Percentiles rank a stretch among this genome's conserved stretches.
These are phyloP conservation scores for Cercocebus atys DNA, from an alignment of 2,113 vertebrate species.

Conservation along the genomic window DNA sequence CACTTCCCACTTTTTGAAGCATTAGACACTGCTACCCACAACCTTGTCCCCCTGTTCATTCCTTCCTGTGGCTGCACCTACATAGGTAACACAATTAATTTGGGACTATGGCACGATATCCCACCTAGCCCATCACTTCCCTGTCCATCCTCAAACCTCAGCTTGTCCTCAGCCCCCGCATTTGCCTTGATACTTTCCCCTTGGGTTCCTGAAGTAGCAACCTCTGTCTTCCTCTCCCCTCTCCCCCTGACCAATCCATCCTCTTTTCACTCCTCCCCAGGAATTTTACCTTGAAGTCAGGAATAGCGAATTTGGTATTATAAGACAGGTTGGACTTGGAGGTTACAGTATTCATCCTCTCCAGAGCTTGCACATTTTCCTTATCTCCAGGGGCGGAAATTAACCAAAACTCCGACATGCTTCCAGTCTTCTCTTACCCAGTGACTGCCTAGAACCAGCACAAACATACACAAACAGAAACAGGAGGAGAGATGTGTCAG, in stretches of 20 bases:
- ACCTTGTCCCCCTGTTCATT: not conserved
- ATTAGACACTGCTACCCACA: not conserved
- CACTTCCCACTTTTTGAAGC: not conserved
- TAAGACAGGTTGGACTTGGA: constrained; percentile 90
- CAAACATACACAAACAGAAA: constrained; percentile 57
- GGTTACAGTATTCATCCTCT: constrained; percentile 90
- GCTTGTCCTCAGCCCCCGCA: not conserved
- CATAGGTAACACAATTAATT: not conserved
- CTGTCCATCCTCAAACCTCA: not conserved
- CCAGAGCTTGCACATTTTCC: constrained; percentile 89
- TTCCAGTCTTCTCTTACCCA: constrained; percentile 56
- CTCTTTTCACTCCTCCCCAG: not conserved
- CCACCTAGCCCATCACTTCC: not conserved
- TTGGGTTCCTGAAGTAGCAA: not conserved
- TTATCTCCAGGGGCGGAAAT: constrained; percentile 96
- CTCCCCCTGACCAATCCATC: not conserved
- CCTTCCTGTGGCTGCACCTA: not conserved
- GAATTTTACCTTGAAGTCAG: constrained; percentile 93
- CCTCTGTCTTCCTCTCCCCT: too few relatives aligned
- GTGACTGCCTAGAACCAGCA: constrained; percentile 44
- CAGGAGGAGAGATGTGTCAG: constrained; percentile 8
- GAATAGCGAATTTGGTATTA: constrained; percentile 93
- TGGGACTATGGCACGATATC: not conserved
- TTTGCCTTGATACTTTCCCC: not conserved
- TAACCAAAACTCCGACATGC: constrained; percentile 95